phyloP scores from a whole-genome alignment of 2,888 invertebrate genomes.

The Tupiocoris notatus region DNA sequence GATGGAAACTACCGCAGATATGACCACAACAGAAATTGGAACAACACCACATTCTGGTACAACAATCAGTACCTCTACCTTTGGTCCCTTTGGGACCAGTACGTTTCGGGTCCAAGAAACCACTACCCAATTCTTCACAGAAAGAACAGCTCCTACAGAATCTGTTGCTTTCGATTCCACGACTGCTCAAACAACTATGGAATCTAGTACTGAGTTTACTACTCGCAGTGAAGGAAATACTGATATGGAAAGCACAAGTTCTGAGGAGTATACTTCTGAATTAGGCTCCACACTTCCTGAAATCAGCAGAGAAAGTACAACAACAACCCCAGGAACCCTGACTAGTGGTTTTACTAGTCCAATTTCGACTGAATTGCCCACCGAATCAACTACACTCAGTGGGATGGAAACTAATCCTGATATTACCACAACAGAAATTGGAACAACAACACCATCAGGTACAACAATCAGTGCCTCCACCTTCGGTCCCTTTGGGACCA shows the following conservation, averaged over 20 bases:
- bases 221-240: background rate
- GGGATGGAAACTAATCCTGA: background rate
- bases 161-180: background rate
- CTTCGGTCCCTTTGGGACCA: background rate
- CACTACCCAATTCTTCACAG: background rate
- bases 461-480: background rate
- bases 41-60: background rate
- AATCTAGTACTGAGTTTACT: background rate
- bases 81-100: background rate
- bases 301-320: too few relatives aligned
- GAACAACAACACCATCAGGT: background rate
- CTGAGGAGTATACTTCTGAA: background rate
- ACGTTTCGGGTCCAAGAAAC: slow-evolving; percentile 1
- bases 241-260: slow-evolving; percentile 17
- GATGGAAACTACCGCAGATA: background rate
- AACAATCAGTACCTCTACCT: background rate
- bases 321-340: background rate
- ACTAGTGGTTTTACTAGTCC: background rate
- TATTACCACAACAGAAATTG: background rate
- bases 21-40: background rate
- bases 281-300: background rate
- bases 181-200: background rate
- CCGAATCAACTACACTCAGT: background rate
- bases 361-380: background rate
- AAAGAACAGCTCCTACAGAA: background rate